phyloP scores from a whole-genome alignment of 2,888 invertebrate species.

The Gasteruption jaculator region DNA sequence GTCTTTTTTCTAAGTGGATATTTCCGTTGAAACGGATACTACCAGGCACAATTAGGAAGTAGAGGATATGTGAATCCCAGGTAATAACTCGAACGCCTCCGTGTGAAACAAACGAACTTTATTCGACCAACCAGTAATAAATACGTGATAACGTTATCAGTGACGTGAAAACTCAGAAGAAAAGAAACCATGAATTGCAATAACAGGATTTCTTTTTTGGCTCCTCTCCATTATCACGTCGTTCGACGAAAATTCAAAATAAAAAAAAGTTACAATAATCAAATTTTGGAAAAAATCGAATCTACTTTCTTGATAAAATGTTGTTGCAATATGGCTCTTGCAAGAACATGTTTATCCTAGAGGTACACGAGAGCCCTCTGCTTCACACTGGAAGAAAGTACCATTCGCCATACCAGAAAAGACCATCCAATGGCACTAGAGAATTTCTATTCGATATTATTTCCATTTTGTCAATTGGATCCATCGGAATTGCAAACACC shows the following conservation, averaged over 20 bases:
- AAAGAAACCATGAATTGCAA: background rate
- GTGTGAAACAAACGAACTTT: constrained; percentile 32
- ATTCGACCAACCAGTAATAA: constrained; percentile 29
- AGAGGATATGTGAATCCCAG: too few species aligned
- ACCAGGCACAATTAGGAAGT: too few species aligned
- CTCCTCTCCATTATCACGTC: background rate
- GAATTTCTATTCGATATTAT: background rate
- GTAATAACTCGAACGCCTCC: background rate
- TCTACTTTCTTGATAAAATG: constrained; percentile 19
- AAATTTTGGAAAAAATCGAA: constrained; percentile 11
- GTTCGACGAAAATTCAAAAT: constrained; percentile 6
- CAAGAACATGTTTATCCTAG: constrained; percentile 25
- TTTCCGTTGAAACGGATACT: too few species aligned
- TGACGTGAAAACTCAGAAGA: constrained; percentile 11
- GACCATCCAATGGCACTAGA: too few species aligned
- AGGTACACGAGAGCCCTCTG: too few species aligned
- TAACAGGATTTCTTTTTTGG: background rate
- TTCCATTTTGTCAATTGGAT: constrained; percentile 11
- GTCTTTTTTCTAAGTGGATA: too few species aligned
- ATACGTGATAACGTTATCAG: too few species aligned
- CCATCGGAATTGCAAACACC: constrained; percentile 5
- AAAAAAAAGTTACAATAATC: constrained; percentile 2
- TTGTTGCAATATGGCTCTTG: constrained; percentile 40
- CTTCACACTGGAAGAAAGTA: too few species aligned
- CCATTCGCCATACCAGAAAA: too few species aligned